Evolutionary conservation across 2,888 invertebrate species (phyloP).

Genomic region (Synergus umbraculus): DNA sequence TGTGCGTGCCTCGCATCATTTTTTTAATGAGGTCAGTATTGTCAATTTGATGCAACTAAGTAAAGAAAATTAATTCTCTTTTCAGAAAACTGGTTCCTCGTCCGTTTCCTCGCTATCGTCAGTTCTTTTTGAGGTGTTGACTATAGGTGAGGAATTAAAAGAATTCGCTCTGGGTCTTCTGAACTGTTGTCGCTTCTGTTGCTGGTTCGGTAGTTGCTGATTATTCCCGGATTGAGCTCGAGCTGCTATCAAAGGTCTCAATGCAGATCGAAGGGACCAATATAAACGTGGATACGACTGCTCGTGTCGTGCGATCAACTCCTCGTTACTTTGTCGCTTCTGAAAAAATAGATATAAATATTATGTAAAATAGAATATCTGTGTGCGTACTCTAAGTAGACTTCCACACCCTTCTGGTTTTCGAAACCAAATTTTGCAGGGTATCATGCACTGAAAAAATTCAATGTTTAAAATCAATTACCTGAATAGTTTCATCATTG

Average conservation of each 20-base stretch:
- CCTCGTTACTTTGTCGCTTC: conserved; percentile 82
- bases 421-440: not conserved
- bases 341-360: conserved; percentile 60
- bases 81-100: conserved; percentile 82
- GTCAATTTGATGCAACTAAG: conserved; percentile 18
- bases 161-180: conserved; percentile 81
- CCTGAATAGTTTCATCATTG: conserved; percentile 79
- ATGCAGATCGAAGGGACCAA: conserved; percentile 85
- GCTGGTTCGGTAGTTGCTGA: conserved; percentile 54
- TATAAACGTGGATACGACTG: conserved; percentile 87
- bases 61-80: not conserved
- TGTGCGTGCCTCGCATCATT: conserved; percentile 32
- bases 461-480: conserved; percentile 59
- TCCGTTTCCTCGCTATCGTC: conserved; percentile 81
- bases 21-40: conserved; percentile 23
- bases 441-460: conserved; percentile 2
- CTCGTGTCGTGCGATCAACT: conserved; percentile 87
- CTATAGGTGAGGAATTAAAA: conserved; percentile 80
- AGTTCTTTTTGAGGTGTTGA: conserved; percentile 77
- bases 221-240: conserved; percentile 57
- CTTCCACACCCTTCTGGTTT: not conserved
- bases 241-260: conserved; percentile 86
- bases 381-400: too few relatives aligned
- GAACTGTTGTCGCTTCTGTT: conserved; percentile 65
- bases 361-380: not conserved